Conservation (phyloP, 2,113 vertebrate genomes). For the Sarotherodon lohbergeri region DNA sequence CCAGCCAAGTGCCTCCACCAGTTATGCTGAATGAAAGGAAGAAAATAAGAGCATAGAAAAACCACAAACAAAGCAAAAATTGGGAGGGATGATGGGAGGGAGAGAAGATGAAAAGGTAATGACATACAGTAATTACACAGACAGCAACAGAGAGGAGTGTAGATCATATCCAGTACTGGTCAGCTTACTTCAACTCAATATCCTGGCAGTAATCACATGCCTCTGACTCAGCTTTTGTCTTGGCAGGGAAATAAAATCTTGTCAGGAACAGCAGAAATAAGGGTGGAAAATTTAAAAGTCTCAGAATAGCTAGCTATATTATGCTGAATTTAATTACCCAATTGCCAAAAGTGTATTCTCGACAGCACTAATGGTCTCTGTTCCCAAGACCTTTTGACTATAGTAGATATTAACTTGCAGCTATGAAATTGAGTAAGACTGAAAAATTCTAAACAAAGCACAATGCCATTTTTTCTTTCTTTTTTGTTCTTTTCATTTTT, state of each 20-base stretch:
- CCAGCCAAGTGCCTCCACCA: background rate
- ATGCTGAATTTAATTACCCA: background rate
- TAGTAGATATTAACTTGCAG: background rate
- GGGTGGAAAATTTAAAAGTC: background rate
- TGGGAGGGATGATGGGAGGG: background rate
- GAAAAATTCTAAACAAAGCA: background rate
- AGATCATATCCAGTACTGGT: background rate
- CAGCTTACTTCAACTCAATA: background rate
- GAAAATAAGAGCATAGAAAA: background rate
- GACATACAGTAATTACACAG: background rate
- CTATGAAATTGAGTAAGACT: background rate
- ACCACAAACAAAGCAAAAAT: background rate
- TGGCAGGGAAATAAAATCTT: background rate
- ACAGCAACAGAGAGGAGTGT: background rate
- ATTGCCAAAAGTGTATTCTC: background rate
- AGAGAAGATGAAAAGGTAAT: background rate
- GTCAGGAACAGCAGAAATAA: background rate
- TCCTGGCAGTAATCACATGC: background rate
- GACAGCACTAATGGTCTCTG: background rate
- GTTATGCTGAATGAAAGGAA: background rate
- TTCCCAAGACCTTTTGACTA: background rate
- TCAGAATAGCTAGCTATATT: background rate
- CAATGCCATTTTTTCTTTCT: background rate
- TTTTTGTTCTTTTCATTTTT: background rate
- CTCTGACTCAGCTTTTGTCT: background rate